Evolutionary conservation across 2,888 invertebrate species (phyloP), one percentile per base, ranked within the genome.

Genomic region (Cheilosia pagana): DNA sequence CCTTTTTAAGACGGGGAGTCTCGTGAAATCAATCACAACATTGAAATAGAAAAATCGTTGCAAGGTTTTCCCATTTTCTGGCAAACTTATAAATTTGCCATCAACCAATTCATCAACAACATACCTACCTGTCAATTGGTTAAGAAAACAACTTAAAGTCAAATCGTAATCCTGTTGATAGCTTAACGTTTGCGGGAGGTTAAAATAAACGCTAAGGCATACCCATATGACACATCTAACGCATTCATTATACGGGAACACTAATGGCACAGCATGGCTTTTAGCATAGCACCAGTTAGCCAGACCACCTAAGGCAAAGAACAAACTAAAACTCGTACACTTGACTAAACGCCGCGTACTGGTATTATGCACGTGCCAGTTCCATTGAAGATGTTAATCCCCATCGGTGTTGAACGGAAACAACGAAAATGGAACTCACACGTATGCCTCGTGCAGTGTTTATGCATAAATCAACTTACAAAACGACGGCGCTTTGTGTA

Each of bases 401-500:
- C 50, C 57, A 35, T 62, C 52, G 25, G 82, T 48, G 53, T 67
- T 57, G 62, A 55, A 50, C 71, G 62, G 59, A 68, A 82, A 62
- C 78, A 55, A 50, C 71, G 57, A 52, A 68, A 82, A 62, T 67
- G 48, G 48, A 77, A 72, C 55, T 60, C 82, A 68, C 62, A 82
- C 55, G 82, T 82, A 50, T 72, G 35, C 53, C 21, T 35, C 31
- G 65, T 71, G 53, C 77, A 62, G 67, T 60, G 31, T 62, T 35
- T 67, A 55, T 72, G 77, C 76, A 82, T 82, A 77, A 77, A 82
- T 77, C 82, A 82, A 72, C 60, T 77, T 59, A n/a, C 28, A 55
- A 35, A 21, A 60, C 41, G 14, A 67, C 48, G 21, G 35, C 45
- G 31, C 12, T 14, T 10, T n/a, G n/a, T n/a, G 6, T n/a, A 72